phyloP scores from a whole-genome alignment of 1,140 invertebrate genomes.

The Hypsibius dujardini region DNA sequence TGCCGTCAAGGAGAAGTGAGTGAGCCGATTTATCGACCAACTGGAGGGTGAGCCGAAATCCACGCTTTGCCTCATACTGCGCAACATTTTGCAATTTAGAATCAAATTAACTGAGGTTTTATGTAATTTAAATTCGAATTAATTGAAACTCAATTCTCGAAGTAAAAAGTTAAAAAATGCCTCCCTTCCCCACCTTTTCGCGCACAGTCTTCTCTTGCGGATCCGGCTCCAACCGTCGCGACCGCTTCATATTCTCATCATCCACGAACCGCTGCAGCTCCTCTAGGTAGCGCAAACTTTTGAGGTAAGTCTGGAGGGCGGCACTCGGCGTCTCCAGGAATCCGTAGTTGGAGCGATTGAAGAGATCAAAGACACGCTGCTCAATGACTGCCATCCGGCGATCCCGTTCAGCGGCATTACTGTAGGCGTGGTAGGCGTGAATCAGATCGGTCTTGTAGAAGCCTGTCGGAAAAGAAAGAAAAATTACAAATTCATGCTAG shows the following conservation, averaged over 20 bases:
- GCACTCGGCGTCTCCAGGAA: constrained; percentile 2
- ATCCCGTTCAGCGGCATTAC: constrained; percentile 53
- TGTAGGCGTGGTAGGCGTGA: constrained; percentile 81
- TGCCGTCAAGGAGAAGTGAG: too few relatives aligned
- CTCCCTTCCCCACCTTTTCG: too few relatives aligned
- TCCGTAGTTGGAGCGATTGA: constrained; percentile 20
- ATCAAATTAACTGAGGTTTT: too few relatives aligned
- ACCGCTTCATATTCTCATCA: neutral
- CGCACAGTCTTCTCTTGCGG: neutral
- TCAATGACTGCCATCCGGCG: constrained; percentile 36
- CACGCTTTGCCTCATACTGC: too few relatives aligned
- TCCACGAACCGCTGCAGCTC: constrained; percentile 88
- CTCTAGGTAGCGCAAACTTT: constrained; percentile 76
- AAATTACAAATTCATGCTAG: too few relatives aligned
- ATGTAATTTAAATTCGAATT: too few relatives aligned
- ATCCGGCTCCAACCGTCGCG: neutral
- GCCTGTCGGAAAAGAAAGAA: too few relatives aligned
- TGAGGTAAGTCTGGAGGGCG: constrained; percentile 58
- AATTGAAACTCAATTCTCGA: too few relatives aligned
- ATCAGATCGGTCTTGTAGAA: constrained; percentile 79
- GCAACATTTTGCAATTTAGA: too few relatives aligned
- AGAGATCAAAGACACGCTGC: constrained; percentile 3
- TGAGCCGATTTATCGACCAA: too few relatives aligned
- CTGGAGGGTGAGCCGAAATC: too few relatives aligned
- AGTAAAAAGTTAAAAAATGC: too few relatives aligned